Conservation (phyloP, 2,888 invertebrate genomes). For the Synanthedon formicaeformis region DNA sequence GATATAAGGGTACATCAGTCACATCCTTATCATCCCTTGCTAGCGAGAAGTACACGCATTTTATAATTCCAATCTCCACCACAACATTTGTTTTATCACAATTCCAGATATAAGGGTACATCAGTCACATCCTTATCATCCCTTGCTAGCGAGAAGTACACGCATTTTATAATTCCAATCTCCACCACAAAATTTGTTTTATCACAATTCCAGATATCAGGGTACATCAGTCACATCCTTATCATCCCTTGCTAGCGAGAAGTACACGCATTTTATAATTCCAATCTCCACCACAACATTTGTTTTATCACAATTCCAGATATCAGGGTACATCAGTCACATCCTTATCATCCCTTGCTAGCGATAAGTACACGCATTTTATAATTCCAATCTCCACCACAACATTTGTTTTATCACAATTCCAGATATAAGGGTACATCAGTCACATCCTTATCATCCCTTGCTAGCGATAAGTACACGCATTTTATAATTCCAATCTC, state of each 20-base stretch:
- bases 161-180: background rate
- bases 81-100: too few species aligned
- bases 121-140: too few species aligned
- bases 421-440: too few species aligned
- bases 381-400: background rate
- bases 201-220: too few species aligned
- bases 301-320: too few species aligned
- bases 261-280: background rate
- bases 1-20: too few species aligned
- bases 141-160: background rate
- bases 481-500: background rate
- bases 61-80: background rate
- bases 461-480: background rate
- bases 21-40: too few species aligned
- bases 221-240: too few species aligned
- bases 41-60: background rate
- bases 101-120: too few species aligned
- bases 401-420: background rate
- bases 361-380: background rate
- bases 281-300: background rate
- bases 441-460: too few species aligned
- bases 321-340: too few species aligned
- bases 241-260: background rate
- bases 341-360: too few species aligned
- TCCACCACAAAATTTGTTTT: background rate